phyloP scores from a whole-genome alignment of 1,140 invertebrate genomes.

The Contarinia nasturtii region DNA sequence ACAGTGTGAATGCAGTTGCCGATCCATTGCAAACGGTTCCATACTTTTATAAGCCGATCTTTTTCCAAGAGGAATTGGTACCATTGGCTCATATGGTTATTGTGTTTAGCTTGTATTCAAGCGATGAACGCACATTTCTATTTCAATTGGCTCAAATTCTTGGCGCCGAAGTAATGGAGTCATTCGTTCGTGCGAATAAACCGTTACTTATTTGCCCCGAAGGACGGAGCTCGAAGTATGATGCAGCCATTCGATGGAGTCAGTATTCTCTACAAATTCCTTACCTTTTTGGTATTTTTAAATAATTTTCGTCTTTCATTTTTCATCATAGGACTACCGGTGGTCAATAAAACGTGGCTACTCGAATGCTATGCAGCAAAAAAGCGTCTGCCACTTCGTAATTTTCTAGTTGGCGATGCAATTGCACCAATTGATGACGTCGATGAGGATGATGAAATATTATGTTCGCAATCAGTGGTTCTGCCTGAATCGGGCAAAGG shows the following conservation, averaged over 20 bases:
- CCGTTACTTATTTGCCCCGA: constrained; percentile 43
- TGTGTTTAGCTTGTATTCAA: constrained; percentile 52
- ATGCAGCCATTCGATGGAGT: constrained; percentile 66
- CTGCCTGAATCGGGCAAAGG: no score
- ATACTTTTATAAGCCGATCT: constrained; percentile 43
- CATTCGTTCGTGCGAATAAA: constrained; percentile 31
- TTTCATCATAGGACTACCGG: constrained; percentile 25
- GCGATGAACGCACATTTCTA: constrained; percentile 49
- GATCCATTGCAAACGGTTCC: constrained; percentile 3
- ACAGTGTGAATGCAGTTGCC: constrained; percentile 6
- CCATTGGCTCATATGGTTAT: constrained; percentile 52
- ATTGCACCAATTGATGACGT: constrained; percentile 13
- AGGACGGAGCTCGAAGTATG: constrained; percentile 59
- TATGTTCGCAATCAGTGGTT: no score
- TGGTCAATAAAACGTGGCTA: constrained; percentile 58
- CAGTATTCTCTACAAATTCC: constrained; percentile 20
- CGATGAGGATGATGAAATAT: constrained; percentile 11
- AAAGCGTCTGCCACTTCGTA: constrained; percentile 29
- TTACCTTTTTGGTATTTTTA: no score
- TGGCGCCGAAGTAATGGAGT: constrained; percentile 41
- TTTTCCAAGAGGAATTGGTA: constrained; percentile 21
- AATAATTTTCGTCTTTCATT: not conserved
- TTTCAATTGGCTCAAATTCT: constrained; percentile 42
- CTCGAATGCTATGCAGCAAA: constrained; percentile 39
- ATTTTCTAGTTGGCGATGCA: constrained; percentile 39